Percentiles rank a stretch among this genome's conserved stretches.
Evolutionary conservation across 2,113 vertebrate species (phyloP).

Genomic region (Bufo gargarizans): DNA sequence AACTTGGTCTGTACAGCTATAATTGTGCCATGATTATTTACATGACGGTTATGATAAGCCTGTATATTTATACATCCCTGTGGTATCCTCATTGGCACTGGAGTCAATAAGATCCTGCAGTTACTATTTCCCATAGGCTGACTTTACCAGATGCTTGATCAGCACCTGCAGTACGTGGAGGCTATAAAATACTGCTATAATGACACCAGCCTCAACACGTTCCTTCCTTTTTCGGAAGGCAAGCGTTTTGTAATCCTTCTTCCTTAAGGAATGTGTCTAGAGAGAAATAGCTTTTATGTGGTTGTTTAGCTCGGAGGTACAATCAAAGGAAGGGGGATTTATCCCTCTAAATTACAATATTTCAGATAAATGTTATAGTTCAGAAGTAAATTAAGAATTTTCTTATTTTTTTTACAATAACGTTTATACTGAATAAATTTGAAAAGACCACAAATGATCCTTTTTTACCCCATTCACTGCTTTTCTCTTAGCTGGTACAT

Average conservation of each 20-base stretch:
- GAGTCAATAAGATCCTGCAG: slow-evolving; percentile 26
- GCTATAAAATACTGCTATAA: slow-evolving; percentile 17
- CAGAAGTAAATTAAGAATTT: not conserved
- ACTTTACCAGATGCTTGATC: slow-evolving; percentile 31
- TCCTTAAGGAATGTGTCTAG: slow-evolving; percentile 15
- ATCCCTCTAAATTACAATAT: not conserved
- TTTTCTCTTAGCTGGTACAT: not conserved
- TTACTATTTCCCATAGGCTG: slow-evolving; percentile 29
- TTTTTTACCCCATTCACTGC: not conserved
- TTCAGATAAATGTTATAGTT: not conserved
- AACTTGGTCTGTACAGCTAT: not conserved
- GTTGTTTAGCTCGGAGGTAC: not conserved
- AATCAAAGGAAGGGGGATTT: not conserved
- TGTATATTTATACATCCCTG: slow-evolving; percentile 15
- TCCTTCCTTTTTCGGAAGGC: slow-evolving; percentile 12
- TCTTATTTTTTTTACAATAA: not conserved
- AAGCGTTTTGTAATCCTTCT: slow-evolving; percentile 2
- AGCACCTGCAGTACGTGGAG: slow-evolving; percentile 27
- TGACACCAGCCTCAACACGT: slow-evolving; percentile 5
- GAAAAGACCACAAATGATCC: not conserved
- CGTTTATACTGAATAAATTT: not conserved
- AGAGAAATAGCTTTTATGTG: not conserved
- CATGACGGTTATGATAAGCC: slow-evolving; percentile 27
- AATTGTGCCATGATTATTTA: slow-evolving; percentile 41
- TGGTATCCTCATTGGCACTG: slow-evolving; percentile 10